Conservation (phyloP, 2,797 vertebrate genomes). For the Austrolebias charrua region DNA sequence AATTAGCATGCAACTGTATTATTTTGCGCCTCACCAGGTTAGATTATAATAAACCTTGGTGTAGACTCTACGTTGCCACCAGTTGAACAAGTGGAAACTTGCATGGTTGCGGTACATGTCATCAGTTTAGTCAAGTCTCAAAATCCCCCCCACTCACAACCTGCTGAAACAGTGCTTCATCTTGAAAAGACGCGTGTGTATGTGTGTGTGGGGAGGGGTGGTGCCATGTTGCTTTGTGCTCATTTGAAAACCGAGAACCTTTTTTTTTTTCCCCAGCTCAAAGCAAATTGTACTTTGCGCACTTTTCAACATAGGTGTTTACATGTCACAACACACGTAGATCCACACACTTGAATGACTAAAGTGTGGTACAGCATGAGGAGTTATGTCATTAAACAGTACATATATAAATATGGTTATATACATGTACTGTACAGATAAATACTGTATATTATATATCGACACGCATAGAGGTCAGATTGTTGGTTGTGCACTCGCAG, state of each 20-base stretch:
- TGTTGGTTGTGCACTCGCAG: conserved; percentile 84
- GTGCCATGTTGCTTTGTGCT: conserved; percentile 15
- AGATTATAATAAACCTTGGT: too few species aligned
- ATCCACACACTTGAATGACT: conserved; percentile 73
- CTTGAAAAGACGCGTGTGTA: conserved; percentile 6
- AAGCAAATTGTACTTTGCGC: conserved; percentile 30
- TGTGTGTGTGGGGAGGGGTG: not conserved
- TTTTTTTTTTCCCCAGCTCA: conserved; percentile 9
- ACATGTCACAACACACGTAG: conserved; percentile 56
- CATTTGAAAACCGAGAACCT: conserved; percentile 21
- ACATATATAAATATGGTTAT: conserved; percentile 79
- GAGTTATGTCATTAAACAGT: conserved; percentile 76
- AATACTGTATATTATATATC: conserved; percentile 84
- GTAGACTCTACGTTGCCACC: too few species aligned
- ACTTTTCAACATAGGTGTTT: conserved; percentile 27
- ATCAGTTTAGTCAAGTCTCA: conserved; percentile 19
- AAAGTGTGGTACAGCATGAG: conserved; percentile 72
- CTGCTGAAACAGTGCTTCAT: conserved; percentile 17
- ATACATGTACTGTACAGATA: conserved; percentile 81
- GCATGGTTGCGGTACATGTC: conserved; percentile 3
- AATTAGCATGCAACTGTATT: too few species aligned
- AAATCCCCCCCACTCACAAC: conserved; percentile 24
- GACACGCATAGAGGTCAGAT: conserved; percentile 79
- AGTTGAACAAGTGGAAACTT: too few species aligned
- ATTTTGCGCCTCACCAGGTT: too few species aligned